phyloP scores from a whole-genome alignment of 2,113 vertebrate species.

The Hippolais icterina region DNA sequence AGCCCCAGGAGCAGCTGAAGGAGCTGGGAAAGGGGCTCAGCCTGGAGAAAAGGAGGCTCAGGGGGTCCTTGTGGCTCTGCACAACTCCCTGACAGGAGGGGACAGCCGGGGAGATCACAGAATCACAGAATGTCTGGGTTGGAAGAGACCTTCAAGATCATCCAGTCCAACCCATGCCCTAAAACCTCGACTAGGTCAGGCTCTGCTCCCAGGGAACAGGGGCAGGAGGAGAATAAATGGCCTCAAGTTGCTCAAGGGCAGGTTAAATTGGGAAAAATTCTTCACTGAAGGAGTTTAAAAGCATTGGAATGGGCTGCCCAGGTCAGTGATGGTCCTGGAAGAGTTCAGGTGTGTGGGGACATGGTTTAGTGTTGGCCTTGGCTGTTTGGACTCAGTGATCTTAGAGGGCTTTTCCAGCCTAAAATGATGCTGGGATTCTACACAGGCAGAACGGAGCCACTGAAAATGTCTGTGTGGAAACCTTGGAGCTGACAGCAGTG shows the following conservation, averaged over 20 bases:
- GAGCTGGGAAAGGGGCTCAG: not conserved
- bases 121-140: no score
- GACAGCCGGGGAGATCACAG: accelerated
- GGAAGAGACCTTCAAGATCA: no score
- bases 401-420: not conserved
- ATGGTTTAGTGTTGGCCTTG: not conserved
- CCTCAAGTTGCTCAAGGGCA: not conserved
- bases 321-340: not conserved
- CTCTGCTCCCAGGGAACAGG: not conserved
- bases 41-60: not conserved
- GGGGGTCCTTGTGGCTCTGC: not conserved
- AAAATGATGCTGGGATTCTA: not conserved
- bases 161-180: no score
- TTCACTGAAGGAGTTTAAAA: not conserved
- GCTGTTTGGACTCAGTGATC: not conserved
- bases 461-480: not conserved
- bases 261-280: not conserved
- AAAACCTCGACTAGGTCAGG: no score
- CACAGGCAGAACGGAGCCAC: not conserved
- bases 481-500: accelerated
- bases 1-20: not conserved
- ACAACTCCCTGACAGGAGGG: not conserved
- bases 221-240: accelerated
- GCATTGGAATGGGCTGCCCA: not conserved
- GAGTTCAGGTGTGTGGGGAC: not conserved